phyloP scores from a whole-genome alignment of 2,888 invertebrate species.

The Ramazzottius varieornatus region DNA sequence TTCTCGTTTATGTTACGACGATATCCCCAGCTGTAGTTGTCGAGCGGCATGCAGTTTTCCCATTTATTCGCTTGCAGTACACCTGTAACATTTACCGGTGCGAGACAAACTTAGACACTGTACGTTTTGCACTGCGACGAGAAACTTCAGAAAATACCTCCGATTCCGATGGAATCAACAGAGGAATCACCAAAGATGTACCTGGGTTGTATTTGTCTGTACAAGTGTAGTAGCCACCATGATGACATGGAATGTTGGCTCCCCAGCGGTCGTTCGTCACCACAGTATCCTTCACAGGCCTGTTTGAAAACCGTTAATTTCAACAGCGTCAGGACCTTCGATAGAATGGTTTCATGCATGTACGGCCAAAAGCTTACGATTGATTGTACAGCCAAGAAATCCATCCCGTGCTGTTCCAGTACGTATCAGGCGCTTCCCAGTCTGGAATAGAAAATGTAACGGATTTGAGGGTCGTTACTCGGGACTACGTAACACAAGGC shows the following conservation, averaged over 20 bases:
- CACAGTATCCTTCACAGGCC: constrained; percentile 25
- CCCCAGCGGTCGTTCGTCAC: constrained; percentile 29
- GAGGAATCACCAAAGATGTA: no score
- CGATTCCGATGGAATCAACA: no score
- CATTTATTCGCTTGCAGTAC: constrained; percentile 22
- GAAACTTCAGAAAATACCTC: no score
- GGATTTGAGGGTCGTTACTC: background rate
- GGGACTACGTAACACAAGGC: no score
- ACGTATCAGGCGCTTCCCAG: constrained; percentile 14
- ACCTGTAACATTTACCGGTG: no score
- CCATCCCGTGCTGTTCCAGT: constrained; percentile 24
- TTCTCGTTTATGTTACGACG: constrained; percentile 18
- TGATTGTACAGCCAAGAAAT: constrained; percentile 26
- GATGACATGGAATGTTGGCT: constrained; percentile 19
- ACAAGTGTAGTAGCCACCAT: constrained; percentile 25
- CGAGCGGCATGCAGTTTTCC: constrained; percentile 29
- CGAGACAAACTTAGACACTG: no score
- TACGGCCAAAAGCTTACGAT: constrained; percentile 12
- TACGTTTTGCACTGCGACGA: no score
- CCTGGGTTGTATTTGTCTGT: constrained; percentile 23
- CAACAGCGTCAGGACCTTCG: no score
- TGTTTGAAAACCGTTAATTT: background rate
- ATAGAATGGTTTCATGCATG: no score
- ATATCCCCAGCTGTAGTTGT: constrained; percentile 27
- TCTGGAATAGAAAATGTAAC: constrained; percentile 8